These are phyloP conservation scores for Ceyx margarethae DNA, from an alignment of 2,113 vertebrate species.

Conservation along the genomic window DNA sequence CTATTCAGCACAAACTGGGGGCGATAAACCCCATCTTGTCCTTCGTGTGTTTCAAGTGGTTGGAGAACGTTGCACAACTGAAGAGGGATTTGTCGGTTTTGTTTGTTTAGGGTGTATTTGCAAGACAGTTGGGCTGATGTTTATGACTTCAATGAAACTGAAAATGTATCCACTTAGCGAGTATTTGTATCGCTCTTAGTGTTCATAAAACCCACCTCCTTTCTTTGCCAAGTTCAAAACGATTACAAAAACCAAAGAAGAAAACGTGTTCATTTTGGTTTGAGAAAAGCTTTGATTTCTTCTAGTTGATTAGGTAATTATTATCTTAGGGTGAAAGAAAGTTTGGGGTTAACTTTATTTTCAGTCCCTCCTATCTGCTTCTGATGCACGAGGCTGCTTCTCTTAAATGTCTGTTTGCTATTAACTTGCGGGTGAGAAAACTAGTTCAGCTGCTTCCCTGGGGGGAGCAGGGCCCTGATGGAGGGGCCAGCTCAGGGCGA, in stretches of 20 bases:
- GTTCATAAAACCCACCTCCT: neutral
- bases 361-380: neutral
- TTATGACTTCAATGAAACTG: neutral
- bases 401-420: neutral
- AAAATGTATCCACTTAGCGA: neutral
- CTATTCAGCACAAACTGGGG: neutral
- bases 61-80: neutral
- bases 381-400: neutral
- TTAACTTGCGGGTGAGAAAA: neutral
- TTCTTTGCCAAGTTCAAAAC: neutral
- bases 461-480: rapidly evolving
- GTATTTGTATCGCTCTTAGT: neutral
- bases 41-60: neutral
- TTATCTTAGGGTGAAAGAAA: neutral
- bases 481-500: neutral
- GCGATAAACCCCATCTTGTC: neutral
- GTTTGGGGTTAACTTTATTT: neutral
- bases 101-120: neutral
- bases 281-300: neutral
- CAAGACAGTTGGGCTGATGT: neutral
- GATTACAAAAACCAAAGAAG: neutral
- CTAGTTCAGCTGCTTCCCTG: neutral
- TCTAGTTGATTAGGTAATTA: neutral
- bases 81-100: neutral
- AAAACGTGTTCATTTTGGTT: neutral